Conservation (phyloP, 1,140 invertebrate species). For the Chrysomallon squamiferum region DNA sequence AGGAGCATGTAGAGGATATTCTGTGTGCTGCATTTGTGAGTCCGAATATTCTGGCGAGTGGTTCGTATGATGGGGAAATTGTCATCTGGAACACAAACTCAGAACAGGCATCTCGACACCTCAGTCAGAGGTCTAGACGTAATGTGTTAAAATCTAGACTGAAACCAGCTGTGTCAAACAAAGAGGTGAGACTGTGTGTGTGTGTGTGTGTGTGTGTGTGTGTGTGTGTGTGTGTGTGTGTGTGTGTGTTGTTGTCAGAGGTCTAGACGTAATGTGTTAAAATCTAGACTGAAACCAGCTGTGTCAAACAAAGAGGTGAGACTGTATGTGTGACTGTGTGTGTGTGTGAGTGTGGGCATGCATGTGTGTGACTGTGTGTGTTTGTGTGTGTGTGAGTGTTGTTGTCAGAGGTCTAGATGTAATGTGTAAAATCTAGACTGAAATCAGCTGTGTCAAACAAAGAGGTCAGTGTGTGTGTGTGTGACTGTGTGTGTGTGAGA, state of each 20-base stretch:
- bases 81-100: conserved; percentile 73
- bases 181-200: conserved; percentile 2
- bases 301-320: conserved; percentile 12
- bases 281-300: conserved; percentile 30
- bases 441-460: conserved; percentile 19
- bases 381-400: not conserved
- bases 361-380: not conserved
- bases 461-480: conserved; percentile 3
- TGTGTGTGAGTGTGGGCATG: not conserved
- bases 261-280: conserved; percentile 28
- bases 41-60: conserved; percentile 74
- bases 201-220: conserved; percentile 6
- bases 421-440: conserved; percentile 31
- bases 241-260: conserved; percentile 28
- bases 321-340: not conserved
- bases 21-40: conserved; percentile 67
- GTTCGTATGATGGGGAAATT: conserved; percentile 76
- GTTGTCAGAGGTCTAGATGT: conserved; percentile 36
- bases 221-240: conserved; percentile 1
- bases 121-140: conserved; percentile 43
- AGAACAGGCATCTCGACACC: conserved; percentile 48
- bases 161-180: conserved; percentile 19
- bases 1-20: conserved; percentile 76
- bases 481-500: conserved; percentile 2
- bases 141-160: conserved; percentile 33